Evolutionary conservation across 2,888 invertebrate species (phyloP).

Genomic region (Drosophila peninsularis): DNA sequence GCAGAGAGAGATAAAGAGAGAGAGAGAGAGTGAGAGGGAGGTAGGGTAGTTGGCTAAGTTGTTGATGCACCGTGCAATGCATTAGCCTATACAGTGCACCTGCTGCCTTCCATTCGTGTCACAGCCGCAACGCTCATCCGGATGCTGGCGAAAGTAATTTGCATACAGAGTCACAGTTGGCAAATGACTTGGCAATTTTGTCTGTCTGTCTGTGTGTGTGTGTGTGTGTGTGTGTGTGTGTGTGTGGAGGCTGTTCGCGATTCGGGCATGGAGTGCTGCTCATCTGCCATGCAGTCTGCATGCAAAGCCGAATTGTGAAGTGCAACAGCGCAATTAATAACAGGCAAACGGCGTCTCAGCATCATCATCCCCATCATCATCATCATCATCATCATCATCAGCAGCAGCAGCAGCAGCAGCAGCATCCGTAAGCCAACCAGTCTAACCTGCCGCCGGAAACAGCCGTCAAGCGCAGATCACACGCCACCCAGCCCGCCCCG

Average conservation of each 20-base stretch:
- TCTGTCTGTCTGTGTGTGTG: background rate
- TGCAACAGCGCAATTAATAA: constrained; percentile 70
- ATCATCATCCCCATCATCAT: constrained; percentile 30
- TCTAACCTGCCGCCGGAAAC: constrained; percentile 15
- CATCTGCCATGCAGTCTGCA: constrained; percentile 53
- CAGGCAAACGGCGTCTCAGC: constrained; percentile 59
- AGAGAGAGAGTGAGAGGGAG: background rate
- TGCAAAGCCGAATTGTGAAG: constrained; percentile 56
- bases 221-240: background rate
- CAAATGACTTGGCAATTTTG: constrained; percentile 65
- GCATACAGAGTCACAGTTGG: constrained; percentile 67
- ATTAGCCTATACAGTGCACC: constrained; percentile 41
- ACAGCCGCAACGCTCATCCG: constrained; percentile 44
- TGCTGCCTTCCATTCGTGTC: constrained; percentile 1
- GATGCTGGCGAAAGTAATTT: constrained; percentile 60
- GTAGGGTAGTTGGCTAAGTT: constrained; percentile 4
- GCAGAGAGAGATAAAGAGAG: background rate
- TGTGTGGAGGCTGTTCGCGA: background rate
- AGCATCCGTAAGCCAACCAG: constrained; percentile 14
- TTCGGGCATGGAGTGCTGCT: constrained; percentile 13
- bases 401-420: constrained; percentile 27
- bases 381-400: constrained; percentile 35
- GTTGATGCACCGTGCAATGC: constrained; percentile 26
- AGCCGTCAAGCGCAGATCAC: constrained; percentile 12
- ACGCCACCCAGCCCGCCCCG: background rate